Conservation (phyloP, 1,140 invertebrate genomes). For the Drosophila kikkawai region DNA sequence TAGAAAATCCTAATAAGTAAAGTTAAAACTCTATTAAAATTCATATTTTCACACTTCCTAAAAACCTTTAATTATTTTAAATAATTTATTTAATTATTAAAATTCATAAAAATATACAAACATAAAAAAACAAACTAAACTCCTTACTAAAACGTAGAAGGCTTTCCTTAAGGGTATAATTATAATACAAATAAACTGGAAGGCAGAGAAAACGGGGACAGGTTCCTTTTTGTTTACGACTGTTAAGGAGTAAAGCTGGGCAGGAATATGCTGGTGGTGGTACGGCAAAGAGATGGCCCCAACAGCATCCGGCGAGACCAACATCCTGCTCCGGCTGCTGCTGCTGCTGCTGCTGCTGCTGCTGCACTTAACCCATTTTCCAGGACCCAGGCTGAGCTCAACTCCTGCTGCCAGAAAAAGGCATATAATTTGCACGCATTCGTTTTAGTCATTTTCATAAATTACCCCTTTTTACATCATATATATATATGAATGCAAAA, state of each 20-base stretch:
- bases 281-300: slow-evolving; percentile 21
- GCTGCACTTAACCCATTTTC: slow-evolving; percentile 79
- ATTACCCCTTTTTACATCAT: slow-evolving; percentile 60
- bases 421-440: slow-evolving; percentile 79
- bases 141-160: not conserved
- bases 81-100: not conserved
- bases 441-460: slow-evolving; percentile 81
- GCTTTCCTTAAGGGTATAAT: slow-evolving; percentile 7
- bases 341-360: not conserved
- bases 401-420: slow-evolving; percentile 42
- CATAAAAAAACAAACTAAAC: not conserved
- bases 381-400: slow-evolving; percentile 6
- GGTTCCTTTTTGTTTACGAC: slow-evolving; percentile 74
- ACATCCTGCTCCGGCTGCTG: slow-evolving; percentile 48
- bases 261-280: slow-evolving; percentile 15
- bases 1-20: not conserved
- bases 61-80: not conserved
- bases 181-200: slow-evolving; percentile 41
- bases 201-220: slow-evolving; percentile 38
- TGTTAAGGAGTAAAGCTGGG: slow-evolving; percentile 46
- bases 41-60: fast-evolving
- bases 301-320: slow-evolving; percentile 52
- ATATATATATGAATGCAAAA: not conserved
- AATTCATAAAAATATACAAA: no score
- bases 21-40: not conserved